Conservation (phyloP, 2,113 vertebrate species). For the Cyanoderma ruficeps region DNA sequence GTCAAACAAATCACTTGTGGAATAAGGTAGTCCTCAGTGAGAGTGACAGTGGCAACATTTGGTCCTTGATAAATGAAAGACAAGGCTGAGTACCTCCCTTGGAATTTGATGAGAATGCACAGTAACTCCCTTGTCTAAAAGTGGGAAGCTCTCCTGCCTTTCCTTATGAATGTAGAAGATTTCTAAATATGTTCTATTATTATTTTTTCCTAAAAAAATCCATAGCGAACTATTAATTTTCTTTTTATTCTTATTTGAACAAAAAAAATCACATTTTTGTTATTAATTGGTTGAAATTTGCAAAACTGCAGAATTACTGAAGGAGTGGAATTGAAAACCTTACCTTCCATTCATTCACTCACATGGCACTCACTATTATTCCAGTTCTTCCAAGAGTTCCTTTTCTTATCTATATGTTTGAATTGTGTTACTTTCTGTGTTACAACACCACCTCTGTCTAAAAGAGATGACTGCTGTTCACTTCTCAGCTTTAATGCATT, state of each 20-base stretch:
- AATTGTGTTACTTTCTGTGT: neutral
- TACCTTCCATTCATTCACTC: neutral
- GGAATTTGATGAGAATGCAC: slow-evolving; percentile 27
- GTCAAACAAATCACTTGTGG: slow-evolving; percentile 15
- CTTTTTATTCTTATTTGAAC: neutral
- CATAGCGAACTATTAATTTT: neutral
- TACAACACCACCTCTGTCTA: neutral
- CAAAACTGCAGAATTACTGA: neutral
- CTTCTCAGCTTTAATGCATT: neutral
- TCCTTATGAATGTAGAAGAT: neutral
- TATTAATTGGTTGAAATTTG: neutral
- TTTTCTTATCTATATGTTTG: neutral
- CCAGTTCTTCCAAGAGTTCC: neutral
- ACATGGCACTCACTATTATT: neutral
- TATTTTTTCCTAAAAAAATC: neutral
- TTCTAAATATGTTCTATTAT: neutral
- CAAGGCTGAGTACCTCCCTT: neutral
- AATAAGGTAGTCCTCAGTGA: slow-evolving; percentile 11
- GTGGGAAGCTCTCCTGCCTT: neutral
- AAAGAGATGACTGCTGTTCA: neutral
- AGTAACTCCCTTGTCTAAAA: neutral
- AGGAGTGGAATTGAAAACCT: neutral
- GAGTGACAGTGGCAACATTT: slow-evolving; percentile 32
- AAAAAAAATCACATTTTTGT: neutral
- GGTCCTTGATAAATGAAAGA: slow-evolving; percentile 33